A percentile compares a stretch with the other conserved stretches of the same genome.
Conservation (phyloP, 2,888 invertebrate species). For the Stenolophus ochropezus region DNA sequence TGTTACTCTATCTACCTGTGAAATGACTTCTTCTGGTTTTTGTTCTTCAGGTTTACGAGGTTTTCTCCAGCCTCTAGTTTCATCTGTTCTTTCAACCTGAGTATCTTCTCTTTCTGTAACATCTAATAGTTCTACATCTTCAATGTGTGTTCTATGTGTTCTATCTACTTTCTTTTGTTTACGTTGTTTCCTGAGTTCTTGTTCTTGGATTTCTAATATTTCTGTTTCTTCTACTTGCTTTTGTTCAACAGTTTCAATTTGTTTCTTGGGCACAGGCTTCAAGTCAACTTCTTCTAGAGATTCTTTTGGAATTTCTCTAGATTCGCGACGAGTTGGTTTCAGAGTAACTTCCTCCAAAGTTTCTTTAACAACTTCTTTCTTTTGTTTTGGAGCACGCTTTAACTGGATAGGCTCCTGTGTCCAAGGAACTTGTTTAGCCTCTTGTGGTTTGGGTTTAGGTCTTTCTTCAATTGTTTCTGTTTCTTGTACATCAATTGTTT, state of each 20-base stretch:
- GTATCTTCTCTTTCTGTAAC: slow-evolving; percentile 44
- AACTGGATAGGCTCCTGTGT: slow-evolving; percentile 77
- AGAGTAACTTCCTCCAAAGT: slow-evolving; percentile 74
- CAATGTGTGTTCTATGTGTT: slow-evolving; percentile 61
- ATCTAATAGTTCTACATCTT: slow-evolving; percentile 60
- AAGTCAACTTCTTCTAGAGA: slow-evolving; percentile 65
- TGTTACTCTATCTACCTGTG: slow-evolving; percentile 71
- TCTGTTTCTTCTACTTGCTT: slow-evolving; percentile 75
- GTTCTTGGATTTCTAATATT: slow-evolving; percentile 67
- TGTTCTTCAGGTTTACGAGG: slow-evolving; percentile 61
- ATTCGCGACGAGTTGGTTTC: slow-evolving; percentile 67
- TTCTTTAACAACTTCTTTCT: slow-evolving; percentile 70
- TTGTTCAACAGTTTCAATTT: slow-evolving; percentile 71
- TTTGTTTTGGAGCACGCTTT: slow-evolving; percentile 70
- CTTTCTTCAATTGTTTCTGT: slow-evolving; percentile 55
- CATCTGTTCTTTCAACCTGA: neutral
- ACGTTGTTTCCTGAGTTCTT: slow-evolving; percentile 45
- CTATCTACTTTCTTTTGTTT: slow-evolving; percentile 54
- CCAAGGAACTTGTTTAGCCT: slow-evolving; percentile 71
- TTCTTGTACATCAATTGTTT: slow-evolving; percentile 59
- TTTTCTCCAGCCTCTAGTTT: slow-evolving; percentile 64
- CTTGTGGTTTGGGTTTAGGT: slow-evolving; percentile 30
- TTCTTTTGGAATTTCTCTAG: slow-evolving; percentile 68
- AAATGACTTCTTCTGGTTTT: slow-evolving; percentile 57
- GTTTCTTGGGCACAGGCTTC: slow-evolving; percentile 73